These are phyloP conservation scores for Danaus chrysippus DNA, from an alignment of 2,888 invertebrate species.

Conservation along the genomic window DNA sequence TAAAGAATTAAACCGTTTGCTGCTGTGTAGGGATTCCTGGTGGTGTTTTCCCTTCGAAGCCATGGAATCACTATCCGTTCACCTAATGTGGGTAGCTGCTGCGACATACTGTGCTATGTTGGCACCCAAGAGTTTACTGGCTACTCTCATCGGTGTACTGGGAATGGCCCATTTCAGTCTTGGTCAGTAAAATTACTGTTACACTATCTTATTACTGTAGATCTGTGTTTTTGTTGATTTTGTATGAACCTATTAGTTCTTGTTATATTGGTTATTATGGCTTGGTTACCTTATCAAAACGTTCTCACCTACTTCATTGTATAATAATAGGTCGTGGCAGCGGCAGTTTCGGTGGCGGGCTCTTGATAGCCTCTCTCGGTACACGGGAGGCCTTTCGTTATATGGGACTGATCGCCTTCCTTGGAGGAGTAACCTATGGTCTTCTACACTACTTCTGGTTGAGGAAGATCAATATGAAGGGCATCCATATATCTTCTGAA, in stretches of 20 bases:
- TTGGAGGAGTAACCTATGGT: constrained; percentile 85
- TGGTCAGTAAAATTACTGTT: constrained; percentile 65
- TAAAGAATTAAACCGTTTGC: too few species aligned
- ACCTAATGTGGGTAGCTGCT: constrained; percentile 94
- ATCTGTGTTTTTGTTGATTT: background rate
- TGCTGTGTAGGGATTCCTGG: constrained; percentile 84
- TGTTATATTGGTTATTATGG: background rate
- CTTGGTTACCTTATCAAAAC: too few species aligned
- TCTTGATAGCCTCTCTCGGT: constrained; percentile 86
- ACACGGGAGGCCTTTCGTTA: constrained; percentile 88
- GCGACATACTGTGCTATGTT: constrained; percentile 92
- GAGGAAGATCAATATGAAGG: constrained; percentile 77
- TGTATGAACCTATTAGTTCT: background rate
- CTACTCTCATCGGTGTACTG: constrained; percentile 91
- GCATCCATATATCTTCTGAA: constrained; percentile 61
- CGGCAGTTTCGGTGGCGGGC: constrained; percentile 89
- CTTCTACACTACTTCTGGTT: constrained; percentile 86
- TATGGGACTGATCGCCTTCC: constrained; percentile 86
- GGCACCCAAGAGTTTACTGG: constrained; percentile 89
- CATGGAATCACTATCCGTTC: constrained; percentile 90
- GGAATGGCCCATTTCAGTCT: constrained; percentile 95
- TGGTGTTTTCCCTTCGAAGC: constrained; percentile 94
- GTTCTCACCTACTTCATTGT: too few species aligned
- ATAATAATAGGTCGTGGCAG: constrained; percentile 83
- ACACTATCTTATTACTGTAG: constrained; percentile 11